Conservation (phyloP, 2,888 invertebrate genomes). For the Toxonevra muliebris region DNA sequence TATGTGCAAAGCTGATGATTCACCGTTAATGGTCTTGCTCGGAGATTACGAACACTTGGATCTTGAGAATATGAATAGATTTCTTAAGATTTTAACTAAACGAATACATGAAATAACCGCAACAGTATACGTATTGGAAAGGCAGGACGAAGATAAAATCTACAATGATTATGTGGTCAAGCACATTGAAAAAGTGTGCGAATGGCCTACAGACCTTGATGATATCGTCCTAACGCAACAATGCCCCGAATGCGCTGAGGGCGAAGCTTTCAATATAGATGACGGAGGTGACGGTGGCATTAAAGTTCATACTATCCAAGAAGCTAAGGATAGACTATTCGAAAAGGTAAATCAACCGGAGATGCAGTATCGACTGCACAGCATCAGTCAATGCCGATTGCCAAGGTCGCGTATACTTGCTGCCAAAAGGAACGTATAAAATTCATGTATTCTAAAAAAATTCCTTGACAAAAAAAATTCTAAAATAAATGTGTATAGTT, state of each 20-base stretch:
- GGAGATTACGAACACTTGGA: slow-evolving; percentile 70
- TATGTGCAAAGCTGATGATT: slow-evolving; percentile 66
- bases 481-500: too few species aligned
- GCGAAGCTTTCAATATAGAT: slow-evolving; percentile 59
- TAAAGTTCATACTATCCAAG: slow-evolving; percentile 43
- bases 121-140: slow-evolving; percentile 63
- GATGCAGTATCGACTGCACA: slow-evolving; percentile 61
- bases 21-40: slow-evolving; percentile 66
- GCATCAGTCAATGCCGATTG: slow-evolving; percentile 57
- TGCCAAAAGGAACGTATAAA: slow-evolving; percentile 47
- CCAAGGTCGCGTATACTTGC: slow-evolving; percentile 58
- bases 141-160: slow-evolving; percentile 40
- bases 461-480: too few species aligned
- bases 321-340: slow-evolving; percentile 51
- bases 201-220: slow-evolving; percentile 65
- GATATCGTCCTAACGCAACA: slow-evolving; percentile 63
- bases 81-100: slow-evolving; percentile 67
- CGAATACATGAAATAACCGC: slow-evolving; percentile 68
- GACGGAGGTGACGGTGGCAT: slow-evolving; percentile 53
- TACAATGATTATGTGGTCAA: slow-evolving; percentile 46
- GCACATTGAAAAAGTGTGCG: slow-evolving; percentile 52
- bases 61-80: slow-evolving; percentile 67
- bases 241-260: slow-evolving; percentile 62
- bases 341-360: slow-evolving; percentile 60
- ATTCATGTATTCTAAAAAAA: neutral